phyloP scores from a whole-genome alignment of 2,797 vertebrate species.

The Typhlichthys eigenmanni region DNA sequence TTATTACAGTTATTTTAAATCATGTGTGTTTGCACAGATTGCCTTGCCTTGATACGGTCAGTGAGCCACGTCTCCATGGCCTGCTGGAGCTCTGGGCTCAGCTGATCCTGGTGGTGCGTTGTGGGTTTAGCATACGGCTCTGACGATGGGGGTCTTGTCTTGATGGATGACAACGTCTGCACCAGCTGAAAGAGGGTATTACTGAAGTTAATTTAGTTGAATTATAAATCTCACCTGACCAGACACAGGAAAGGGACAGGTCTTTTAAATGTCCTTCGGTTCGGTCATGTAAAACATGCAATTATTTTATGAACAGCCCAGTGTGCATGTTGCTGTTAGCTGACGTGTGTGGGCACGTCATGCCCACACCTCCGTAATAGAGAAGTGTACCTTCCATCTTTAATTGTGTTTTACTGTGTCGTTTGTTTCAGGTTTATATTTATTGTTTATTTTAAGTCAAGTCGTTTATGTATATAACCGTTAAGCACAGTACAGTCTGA shows the following conservation, averaged over 20 bases:
- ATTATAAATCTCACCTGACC: neutral
- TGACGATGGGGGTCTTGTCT: constrained; percentile 26
- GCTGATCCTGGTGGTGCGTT: constrained; percentile 9
- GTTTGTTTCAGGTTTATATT: no score
- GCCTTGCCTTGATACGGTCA: constrained; percentile 51
- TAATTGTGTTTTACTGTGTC: no score
- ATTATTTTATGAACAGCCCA: no score
- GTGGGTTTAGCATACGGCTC: constrained; percentile 31
- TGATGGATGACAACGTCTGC: constrained; percentile 48
- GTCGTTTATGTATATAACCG: no score
- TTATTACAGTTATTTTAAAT: neutral
- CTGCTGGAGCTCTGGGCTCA: constrained; percentile 65
- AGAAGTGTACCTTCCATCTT: no score
- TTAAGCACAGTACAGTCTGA: no score
- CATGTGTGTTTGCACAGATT: neutral
- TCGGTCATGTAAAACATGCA: no score
- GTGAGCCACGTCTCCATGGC: constrained; percentile 67
- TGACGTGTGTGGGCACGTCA: no score
- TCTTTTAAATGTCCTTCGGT: no score
- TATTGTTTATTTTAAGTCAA: no score
- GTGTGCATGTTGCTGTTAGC: no score
- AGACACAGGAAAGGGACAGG: neutral
- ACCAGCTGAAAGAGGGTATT: constrained; percentile 41
- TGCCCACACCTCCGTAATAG: no score
- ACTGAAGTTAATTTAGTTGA: neutral